Conservation (phyloP, 1,140 invertebrate species). For the Achroia grisella region DNA sequence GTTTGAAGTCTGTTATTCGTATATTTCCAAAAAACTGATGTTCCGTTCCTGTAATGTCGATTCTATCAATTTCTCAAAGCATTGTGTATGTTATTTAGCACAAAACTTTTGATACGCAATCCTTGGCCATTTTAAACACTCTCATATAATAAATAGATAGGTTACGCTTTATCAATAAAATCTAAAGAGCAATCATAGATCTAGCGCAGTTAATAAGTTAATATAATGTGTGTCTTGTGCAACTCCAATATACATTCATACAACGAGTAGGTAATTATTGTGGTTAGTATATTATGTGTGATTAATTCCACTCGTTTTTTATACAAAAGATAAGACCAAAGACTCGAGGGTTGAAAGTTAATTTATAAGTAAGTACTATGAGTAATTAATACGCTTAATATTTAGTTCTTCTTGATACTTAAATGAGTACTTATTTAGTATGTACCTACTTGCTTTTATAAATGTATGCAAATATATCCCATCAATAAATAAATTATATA, state of each 20-base stretch:
- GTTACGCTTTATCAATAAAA: conserved; percentile 23
- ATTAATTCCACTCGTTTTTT: conserved; percentile 36
- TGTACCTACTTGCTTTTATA: too few relatives aligned
- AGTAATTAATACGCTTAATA: conserved; percentile 39
- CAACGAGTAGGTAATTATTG: conserved; percentile 40
- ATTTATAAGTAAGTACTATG: conserved; percentile 17
- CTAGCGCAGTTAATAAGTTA: conserved; percentile 24
- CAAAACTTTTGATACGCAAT: too few relatives aligned
- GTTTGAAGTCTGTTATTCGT: too few relatives aligned
- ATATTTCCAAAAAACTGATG: too few relatives aligned
- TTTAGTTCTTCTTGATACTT: conserved; percentile 13
- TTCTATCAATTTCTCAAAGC: too few relatives aligned
- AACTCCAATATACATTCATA: conserved; percentile 39
- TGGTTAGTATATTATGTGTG: conserved; percentile 29
- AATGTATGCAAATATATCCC: too few relatives aligned
- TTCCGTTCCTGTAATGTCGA: too few relatives aligned
- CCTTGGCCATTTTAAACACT: too few relatives aligned
- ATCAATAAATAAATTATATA: too few relatives aligned
- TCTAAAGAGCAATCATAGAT: conserved; percentile 30
- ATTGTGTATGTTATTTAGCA: too few relatives aligned
- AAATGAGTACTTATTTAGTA: too few relatives aligned
- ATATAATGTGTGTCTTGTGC: conserved; percentile 23
- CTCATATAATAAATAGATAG: conserved; percentile 17
- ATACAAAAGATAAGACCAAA: conserved; percentile 41
- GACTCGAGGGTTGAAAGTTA: conserved; percentile 37